These are phyloP conservation scores for Hydrotaea diabolus DNA, from an alignment of 2,888 invertebrate species.

Conservation along the genomic window DNA sequence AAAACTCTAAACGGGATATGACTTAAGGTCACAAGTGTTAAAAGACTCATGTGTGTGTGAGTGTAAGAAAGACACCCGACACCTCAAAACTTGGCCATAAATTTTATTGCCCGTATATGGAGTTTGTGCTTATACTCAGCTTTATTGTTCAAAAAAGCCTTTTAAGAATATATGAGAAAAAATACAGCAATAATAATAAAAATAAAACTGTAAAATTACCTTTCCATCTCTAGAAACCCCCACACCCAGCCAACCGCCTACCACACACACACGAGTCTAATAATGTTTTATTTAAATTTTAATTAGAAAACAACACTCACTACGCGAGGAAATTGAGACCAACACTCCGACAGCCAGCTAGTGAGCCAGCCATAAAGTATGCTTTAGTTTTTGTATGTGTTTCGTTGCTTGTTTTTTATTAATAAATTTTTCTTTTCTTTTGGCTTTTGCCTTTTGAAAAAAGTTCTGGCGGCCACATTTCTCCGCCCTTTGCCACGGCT, in stretches of 20 bases:
- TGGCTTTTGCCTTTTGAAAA: neutral
- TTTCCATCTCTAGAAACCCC: neutral
- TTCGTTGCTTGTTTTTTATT: too few species aligned
- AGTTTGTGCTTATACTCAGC: too few species aligned
- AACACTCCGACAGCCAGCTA: neutral
- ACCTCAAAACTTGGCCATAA: constrained; percentile 75
- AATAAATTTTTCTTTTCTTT: neutral
- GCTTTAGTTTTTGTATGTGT: constrained; percentile 3
- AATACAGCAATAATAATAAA: constrained; percentile 29
- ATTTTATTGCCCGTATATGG: constrained; percentile 68
- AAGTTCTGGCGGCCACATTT: neutral
- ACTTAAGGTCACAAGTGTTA: constrained; percentile 56
- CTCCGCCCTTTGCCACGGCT: neutral
- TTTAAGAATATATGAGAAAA: neutral
- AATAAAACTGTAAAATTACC: constrained; percentile 33
- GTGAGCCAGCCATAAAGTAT: constrained; percentile 25
- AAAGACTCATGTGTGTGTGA: constrained; percentile 22
- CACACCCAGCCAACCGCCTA: neutral
- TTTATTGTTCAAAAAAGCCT: neutral
- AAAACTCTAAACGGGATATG: constrained; percentile 44
- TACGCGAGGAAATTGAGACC: neutral
- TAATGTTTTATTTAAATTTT: constrained; percentile 39
- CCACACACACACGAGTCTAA: neutral
- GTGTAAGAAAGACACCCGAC: constrained; percentile 10
- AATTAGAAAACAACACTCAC: constrained; percentile 28